phyloP scores from a whole-genome alignment of 2,797 vertebrate species.

The Melanotaenia boesemani region DNA sequence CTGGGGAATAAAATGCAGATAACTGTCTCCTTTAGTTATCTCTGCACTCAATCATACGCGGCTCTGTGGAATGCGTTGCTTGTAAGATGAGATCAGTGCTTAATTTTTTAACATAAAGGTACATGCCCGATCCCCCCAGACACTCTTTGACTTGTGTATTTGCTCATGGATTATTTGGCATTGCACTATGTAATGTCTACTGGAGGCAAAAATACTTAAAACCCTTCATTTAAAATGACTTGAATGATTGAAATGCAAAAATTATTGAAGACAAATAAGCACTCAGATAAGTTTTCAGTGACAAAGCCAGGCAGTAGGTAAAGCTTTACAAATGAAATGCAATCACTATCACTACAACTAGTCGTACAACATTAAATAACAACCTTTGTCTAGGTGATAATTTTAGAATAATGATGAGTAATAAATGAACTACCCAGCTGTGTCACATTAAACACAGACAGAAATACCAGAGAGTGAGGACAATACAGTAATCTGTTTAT shows the following conservation, averaged over 20 bases:
- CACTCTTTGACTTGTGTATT: constrained; percentile 47
- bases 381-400: constrained; percentile 5
- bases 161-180: constrained; percentile 41
- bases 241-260: constrained; percentile 24
- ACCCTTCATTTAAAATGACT: constrained; percentile 31
- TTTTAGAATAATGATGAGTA: constrained; percentile 9
- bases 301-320: constrained; percentile 14
- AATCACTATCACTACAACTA: constrained; percentile 12
- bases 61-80: constrained; percentile 49
- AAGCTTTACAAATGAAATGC: constrained; percentile 14
- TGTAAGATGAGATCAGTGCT: constrained; percentile 68
- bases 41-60: constrained; percentile 55
- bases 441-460: not conserved
- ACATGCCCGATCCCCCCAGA: constrained; percentile 57
- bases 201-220: constrained; percentile 34
- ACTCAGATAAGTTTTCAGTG: constrained; percentile 16
- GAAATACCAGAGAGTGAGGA: not conserved
- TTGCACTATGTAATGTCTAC: constrained; percentile 37
- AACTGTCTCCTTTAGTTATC: constrained; percentile 64
- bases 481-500: not conserved
- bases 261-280: constrained; percentile 28
- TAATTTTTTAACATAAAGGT: constrained; percentile 76
- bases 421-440: not conserved
- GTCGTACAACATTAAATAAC: constrained; percentile 17
- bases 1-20: constrained; percentile 76